A percentile compares a stretch with the other conserved stretches of the same genome.
Conservation (phyloP, 2,113 vertebrate genomes). For the Chaenogobius annularis region DNA sequence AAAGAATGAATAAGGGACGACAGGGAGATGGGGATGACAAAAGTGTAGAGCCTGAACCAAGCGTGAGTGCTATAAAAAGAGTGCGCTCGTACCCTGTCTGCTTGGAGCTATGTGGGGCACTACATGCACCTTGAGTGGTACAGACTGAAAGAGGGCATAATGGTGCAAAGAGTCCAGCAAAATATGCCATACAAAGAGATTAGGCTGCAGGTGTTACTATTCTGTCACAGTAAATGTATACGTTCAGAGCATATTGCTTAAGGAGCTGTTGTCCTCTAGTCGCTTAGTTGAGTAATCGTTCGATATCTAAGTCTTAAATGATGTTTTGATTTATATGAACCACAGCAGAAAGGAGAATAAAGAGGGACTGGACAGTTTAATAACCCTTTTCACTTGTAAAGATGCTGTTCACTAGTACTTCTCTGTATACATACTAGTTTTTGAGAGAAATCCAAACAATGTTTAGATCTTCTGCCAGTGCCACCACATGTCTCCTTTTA, state of each 20-base stretch:
- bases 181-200: constrained; percentile 30
- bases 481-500: too few species aligned
- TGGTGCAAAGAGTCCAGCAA: constrained; percentile 30
- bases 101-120: constrained; percentile 20
- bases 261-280: too few species aligned
- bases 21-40: constrained; percentile 46
- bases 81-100: neutral
- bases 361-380: neutral
- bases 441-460: too few species aligned
- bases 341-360: neutral
- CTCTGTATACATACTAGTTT: too few species aligned
- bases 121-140: constrained; percentile 34
- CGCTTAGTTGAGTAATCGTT: too few species aligned
- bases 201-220: constrained; percentile 12
- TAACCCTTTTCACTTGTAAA: neutral
- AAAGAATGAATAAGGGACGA: constrained; percentile 28
- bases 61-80: constrained; percentile 51
- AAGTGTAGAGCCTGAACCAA: constrained; percentile 55
- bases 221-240: neutral
- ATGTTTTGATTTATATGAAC: too few species aligned
- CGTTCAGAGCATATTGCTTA: neutral
- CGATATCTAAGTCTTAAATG: too few species aligned
- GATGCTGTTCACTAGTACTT: too few species aligned
- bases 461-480: too few species aligned
- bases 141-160: constrained; percentile 12